phyloP scores from a whole-genome alignment of 2,888 invertebrate species.

The Sminthurides aquaticus region DNA sequence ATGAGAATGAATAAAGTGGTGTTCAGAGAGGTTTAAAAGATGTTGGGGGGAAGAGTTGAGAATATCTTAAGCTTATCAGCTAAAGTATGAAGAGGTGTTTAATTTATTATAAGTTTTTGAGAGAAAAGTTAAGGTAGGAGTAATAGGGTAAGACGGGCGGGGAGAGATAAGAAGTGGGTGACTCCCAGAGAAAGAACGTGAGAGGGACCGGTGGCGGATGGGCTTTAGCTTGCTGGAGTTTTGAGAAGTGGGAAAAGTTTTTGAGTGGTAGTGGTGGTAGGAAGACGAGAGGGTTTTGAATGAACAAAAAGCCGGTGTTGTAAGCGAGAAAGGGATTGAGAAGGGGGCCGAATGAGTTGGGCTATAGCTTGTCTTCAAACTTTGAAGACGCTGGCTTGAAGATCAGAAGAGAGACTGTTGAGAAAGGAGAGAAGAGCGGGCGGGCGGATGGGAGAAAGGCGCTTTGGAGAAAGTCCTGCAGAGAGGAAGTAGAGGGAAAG shows the following conservation, averaged over 20 bases:
- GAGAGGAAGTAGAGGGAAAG: conserved; percentile 10
- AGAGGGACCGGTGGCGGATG: background rate
- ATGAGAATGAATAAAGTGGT: background rate
- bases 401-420: background rate
- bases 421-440: background rate
- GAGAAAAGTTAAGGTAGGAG: conserved; percentile 31
- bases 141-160: conserved; percentile 25
- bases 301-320: conserved; percentile 6
- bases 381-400: background rate
- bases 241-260: background rate
- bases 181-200: background rate
- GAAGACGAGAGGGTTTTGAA: conserved; percentile 8
- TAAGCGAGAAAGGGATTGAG: too few relatives aligned
- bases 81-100: conserved; percentile 32
- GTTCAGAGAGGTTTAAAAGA: background rate
- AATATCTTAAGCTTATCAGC: background rate
- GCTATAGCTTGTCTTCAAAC: too few relatives aligned
- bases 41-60: background rate
- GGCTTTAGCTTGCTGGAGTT: background rate
- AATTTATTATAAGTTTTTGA: conserved; percentile 35
- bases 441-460: background rate
- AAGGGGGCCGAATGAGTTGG: background rate
- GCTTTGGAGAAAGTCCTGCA: background rate
- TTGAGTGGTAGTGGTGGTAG: background rate
- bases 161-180: background rate